These are phyloP conservation scores for Metacarcinus magister DNA, from an alignment of 2,888 invertebrate species.

Conservation along the genomic window DNA sequence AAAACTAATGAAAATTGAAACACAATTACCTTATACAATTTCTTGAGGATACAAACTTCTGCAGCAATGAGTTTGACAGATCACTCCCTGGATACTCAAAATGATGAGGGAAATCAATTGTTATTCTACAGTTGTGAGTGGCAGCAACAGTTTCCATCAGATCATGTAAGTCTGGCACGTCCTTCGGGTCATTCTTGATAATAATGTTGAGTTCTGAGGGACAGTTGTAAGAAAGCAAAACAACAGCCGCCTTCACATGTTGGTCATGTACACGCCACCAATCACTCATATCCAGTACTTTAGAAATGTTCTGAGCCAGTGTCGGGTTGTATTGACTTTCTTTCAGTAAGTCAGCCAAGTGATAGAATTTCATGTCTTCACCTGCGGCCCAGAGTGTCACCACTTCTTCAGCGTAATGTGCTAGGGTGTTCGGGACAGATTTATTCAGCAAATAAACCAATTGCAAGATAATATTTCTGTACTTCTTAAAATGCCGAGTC, in stretches of 20 bases:
- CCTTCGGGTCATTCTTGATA: conserved; percentile 22
- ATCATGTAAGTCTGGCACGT: not conserved
- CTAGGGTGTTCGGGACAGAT: not conserved
- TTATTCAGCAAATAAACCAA: conserved; percentile 14
- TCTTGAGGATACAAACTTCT: not conserved
- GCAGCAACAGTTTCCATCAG: conserved; percentile 16
- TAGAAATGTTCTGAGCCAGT: conserved; percentile 47
- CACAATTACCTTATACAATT: not conserved
- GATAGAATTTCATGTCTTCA: conserved; percentile 10
- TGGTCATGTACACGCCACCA: conserved; percentile 45
- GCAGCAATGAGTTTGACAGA: conserved; percentile 39
- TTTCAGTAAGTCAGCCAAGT: conserved; percentile 52
- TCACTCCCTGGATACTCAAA: not conserved
- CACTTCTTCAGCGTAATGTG: not conserved
- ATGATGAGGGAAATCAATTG: conserved; percentile 50
- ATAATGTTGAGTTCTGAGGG: not conserved
- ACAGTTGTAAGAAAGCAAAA: not conserved
- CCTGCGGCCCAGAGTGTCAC: not conserved
- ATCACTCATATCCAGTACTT: not conserved
- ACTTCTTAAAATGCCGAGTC: not conserved
- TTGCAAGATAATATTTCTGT: conserved; percentile 30
- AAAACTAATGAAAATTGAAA: not conserved
- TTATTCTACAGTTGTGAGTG: not conserved
- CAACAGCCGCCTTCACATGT: conserved; percentile 39
- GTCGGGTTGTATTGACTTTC: conserved; percentile 36